Base-by-base conservation (phyloP, 2,797 vertebrate genomes). In the Chrosomus eos region DNA sequence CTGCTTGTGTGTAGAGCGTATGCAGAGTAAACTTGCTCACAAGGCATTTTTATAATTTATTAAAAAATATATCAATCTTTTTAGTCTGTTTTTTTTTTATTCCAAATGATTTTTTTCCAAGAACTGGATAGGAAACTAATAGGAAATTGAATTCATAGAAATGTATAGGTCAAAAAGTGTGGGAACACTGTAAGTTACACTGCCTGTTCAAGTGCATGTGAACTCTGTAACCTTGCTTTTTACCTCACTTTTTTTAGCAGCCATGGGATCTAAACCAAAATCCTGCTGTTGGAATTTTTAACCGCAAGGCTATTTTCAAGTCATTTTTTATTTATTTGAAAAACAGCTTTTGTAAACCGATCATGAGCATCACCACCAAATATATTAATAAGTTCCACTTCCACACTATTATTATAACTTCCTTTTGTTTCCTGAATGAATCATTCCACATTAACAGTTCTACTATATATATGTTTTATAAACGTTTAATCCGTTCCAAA, bases 161-260 rank as follows among this genome's bases (percentile, higher is more conserved):
- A 72, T 28, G 3, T 51, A 6, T 51, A 23, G 28, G 18, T 74
- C 72, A 31, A 13, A 33, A 31, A 74, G 28, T 53, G 28, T 36
- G 48, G 28, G 72, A 74, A 74, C 8, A 10, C 71, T 38, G 2
- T 64, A 23, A 23, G 66, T 23, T 68, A 51, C 71, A 51, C 26
- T 4, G 26, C 7, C 28, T 74, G 26, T 33, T 74, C 1, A 28
- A 78, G n/a, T 5, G 16, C n/a, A 64, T 26, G 18, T 23, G 76
- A 79, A 79, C 76, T 43, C 53, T 3, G 19, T 73, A 10, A 64
- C 31, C 60, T 83, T 23, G 7, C 3, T 36, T 75, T 73, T 73
- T 26, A 82, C 68, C 80, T 74, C 43, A 16, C 16, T 72, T 81
- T 43, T n/a, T 64, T 13, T 23, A 21, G 70, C 21, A 38, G 14